A percentile compares a stretch with the other conserved stretches of the same genome.
Evolutionary conservation across 2,113 vertebrate species (phyloP).

Genomic region (Corythornis vintsioides): DNA sequence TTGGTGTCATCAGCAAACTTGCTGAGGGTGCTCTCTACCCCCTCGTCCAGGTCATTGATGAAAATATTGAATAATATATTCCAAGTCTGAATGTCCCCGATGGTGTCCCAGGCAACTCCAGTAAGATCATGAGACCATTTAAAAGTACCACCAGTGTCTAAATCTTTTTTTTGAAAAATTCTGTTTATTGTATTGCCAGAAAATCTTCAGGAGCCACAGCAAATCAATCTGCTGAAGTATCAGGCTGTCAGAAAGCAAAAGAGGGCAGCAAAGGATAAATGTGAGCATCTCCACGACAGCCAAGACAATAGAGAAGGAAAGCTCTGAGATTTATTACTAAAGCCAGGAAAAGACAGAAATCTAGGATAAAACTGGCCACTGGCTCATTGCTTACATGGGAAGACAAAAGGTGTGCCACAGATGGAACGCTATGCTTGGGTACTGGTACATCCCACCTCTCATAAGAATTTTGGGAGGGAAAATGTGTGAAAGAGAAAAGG

Average conservation of each 20-base stretch:
- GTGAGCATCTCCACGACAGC: background rate
- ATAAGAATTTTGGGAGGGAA: background rate
- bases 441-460: background rate
- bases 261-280: background rate
- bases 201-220: fast-evolving
- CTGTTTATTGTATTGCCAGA: background rate
- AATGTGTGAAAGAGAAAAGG: fast-evolving
- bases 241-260: background rate
- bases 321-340: background rate
- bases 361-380: fast-evolving
- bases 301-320: background rate
- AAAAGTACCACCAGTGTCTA: background rate
- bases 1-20: too few species aligned
- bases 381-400: fast-evolving
- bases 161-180: background rate
- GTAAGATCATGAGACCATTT: background rate
- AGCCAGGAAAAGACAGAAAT: background rate
- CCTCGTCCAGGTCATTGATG: too few species aligned
- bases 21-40: too few species aligned
- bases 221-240: background rate
- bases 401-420: background rate
- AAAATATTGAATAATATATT: too few species aligned
- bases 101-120: background rate
- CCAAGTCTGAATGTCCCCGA: background rate
- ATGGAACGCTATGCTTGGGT: fast-evolving